Evolutionary conservation across 2,888 invertebrate species (phyloP), one percentile per base, ranked within the genome.

Genomic region (Eupeodes latifasciatus): DNA sequence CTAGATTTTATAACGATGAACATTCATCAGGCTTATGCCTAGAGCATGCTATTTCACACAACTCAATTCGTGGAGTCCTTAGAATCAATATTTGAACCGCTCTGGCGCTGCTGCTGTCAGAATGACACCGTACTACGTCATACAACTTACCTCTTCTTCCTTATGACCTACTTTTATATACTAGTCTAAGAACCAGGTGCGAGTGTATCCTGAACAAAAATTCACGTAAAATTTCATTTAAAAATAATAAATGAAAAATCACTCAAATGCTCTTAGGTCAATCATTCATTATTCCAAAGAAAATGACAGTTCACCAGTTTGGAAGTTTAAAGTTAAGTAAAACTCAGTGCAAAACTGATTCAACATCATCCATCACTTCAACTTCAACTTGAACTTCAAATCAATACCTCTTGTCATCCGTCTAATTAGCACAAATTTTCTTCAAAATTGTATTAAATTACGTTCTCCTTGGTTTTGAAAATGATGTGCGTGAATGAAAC

Each of bases 341-440:
- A 27, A 27, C 14, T 19, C 9, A 66, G 14, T 2, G 27, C 19
- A 1, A 14, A n/a, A 27, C 66, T 19, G 14, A 19, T 49, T n/a
- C 51, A 10, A 51, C 67, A 67, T 51, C 67, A 67, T 67, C 67
- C n/a, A 67, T 67, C 67, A 67, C n/a, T 27, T 27, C 40, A 40
- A 27, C 27, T 27, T 27, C 27, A 27, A 27, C 27, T 27, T 27
- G 2, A 27, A 27, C 27, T 27, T 27, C n/a, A 67, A 67, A 67
- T 67, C 67, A 51, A 67, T 67, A 51, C n/a, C 51, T 51, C 67
- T 34, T 51, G 34, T 67, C 67, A 67, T 51, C 10, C n/a, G 4
- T n/a, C n/a, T 67, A 51, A 67, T 67, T 67, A 67, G 49, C 67
- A 67, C 34, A 49, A 27, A 27, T 67, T 47, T 27, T 51, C 6